Evolutionary conservation across 2,888 invertebrate genomes (phyloP), one percentile per base, ranked within the genome.

Genomic region (Brenthis hecate): DNA sequence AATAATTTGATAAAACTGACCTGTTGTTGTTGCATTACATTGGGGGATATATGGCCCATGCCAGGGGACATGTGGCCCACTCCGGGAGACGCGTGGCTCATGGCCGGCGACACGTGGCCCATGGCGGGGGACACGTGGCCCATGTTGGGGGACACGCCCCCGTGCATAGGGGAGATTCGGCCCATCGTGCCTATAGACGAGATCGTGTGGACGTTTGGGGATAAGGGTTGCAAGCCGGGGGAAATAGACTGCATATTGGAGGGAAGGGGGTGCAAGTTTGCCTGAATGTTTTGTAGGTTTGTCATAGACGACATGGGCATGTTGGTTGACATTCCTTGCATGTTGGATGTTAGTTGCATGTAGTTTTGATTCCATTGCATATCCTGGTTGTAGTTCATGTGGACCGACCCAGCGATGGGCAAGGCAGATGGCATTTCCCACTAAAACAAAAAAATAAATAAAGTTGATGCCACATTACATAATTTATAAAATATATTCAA

Each of bases 41-140:
- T 66, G 6, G 71, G 73, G 8, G 70, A 73, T 6, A 58, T 65
- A 48, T 74, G 71, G 6, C 72, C 67, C 80, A 84, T 73, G 47
- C 73, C 76, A 16, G 76, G 73, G 2, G 71, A 74, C 71, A 80
- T 69, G 63, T 72, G 74, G 6, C 72, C 67, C 80, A 84, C 72
- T 43, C 73, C 76, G 19, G 76, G 73, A 2, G 71, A 74, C 71
- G 80, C 69, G 62, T 72, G 74, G 6, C 72, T 70, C 73, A 73
- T 68, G 4, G 58, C 61, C 2, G 73, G 73, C 1, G 74, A 66
- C 47, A 80, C 74, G 6, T 84, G 81, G 0, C 76, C 71, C 73
- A 73, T 68, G 4, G 58, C 61, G 4, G 73, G 73, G 1, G 74
- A 66, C 47, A 80, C 74, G 6, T 84, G 81, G 0, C 76, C 81